These are phyloP conservation scores for Erythrocebus patas DNA, from an alignment of 2,113 vertebrate species.

Conservation along the genomic window DNA sequence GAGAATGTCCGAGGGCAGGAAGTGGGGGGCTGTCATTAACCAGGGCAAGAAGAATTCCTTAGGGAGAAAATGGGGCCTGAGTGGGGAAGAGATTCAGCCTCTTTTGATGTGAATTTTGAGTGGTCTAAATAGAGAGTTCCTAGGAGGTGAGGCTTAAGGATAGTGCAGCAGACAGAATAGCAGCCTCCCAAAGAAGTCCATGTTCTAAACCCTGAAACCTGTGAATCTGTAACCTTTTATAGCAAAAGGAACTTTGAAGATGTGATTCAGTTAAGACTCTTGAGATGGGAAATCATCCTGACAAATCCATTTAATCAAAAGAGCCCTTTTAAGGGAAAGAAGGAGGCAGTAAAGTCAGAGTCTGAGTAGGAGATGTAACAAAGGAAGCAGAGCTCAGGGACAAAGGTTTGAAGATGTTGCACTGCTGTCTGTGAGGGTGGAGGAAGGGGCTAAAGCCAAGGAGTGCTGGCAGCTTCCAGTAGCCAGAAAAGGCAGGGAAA, in stretches of 20 bases:
- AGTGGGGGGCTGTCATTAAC: background rate
- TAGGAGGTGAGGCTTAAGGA: background rate
- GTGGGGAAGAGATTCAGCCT: background rate
- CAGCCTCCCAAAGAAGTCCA: background rate
- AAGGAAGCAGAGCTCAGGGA: background rate
- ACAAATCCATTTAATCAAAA: background rate
- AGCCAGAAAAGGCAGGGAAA: background rate
- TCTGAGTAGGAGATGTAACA: background rate
- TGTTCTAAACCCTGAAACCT: background rate
- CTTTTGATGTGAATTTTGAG: background rate
- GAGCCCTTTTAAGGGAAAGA: background rate
- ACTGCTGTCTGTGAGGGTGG: background rate
- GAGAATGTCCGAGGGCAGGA: background rate
- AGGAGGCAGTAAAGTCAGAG: background rate
- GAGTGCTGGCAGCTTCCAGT: background rate
- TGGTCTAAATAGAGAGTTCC: background rate
- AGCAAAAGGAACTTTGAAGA: background rate
- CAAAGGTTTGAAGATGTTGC: background rate
- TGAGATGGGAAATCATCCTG: background rate
- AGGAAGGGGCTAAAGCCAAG: background rate
- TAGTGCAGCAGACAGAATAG: background rate
- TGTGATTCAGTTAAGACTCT: background rate
- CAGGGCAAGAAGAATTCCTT: background rate
- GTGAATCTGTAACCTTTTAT: background rate
- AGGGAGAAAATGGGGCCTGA: background rate